A percentile compares a stretch with the other conserved stretches of the same genome.
Evolutionary conservation across 2,797 vertebrate species (phyloP).

Genomic region (Anguilla pacifica): DNA sequence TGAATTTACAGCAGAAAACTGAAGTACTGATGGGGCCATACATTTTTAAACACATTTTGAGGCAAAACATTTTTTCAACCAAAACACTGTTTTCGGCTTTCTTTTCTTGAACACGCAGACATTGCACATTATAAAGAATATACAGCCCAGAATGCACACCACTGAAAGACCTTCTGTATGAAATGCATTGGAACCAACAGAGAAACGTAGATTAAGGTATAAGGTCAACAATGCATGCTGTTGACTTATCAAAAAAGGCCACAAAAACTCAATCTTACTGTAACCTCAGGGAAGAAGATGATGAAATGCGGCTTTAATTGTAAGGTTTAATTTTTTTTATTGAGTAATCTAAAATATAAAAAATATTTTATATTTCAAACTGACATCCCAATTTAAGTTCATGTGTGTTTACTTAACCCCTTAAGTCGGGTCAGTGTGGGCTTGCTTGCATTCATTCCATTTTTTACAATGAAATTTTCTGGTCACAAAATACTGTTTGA

Average conservation of each 20-base stretch:
- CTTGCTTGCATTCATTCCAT: no score
- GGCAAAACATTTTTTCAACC: not conserved
- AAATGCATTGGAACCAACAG: not conserved
- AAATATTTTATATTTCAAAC: not conserved
- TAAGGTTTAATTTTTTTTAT: no score
- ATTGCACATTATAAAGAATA: not conserved
- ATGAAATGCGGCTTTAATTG: not conserved
- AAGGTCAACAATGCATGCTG: not conserved
- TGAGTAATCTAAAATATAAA: not conserved
- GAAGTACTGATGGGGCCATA: not conserved
- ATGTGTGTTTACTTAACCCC: not conserved
- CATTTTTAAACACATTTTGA: not conserved
- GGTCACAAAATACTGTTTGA: no score
- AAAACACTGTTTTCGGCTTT: not conserved
- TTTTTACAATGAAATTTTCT: no score
- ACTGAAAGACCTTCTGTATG: not conserved
- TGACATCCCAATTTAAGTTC: not conserved
- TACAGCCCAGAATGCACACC: not conserved
- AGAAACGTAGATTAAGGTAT: not conserved
- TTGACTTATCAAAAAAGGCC: not conserved
- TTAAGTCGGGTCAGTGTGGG: no score
- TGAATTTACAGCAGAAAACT: not conserved
- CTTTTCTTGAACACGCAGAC: not conserved
- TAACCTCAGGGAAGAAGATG: not conserved
- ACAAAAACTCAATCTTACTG: not conserved